phyloP scores from a whole-genome alignment of 2,113 vertebrate species.

The Eira barbara region DNA sequence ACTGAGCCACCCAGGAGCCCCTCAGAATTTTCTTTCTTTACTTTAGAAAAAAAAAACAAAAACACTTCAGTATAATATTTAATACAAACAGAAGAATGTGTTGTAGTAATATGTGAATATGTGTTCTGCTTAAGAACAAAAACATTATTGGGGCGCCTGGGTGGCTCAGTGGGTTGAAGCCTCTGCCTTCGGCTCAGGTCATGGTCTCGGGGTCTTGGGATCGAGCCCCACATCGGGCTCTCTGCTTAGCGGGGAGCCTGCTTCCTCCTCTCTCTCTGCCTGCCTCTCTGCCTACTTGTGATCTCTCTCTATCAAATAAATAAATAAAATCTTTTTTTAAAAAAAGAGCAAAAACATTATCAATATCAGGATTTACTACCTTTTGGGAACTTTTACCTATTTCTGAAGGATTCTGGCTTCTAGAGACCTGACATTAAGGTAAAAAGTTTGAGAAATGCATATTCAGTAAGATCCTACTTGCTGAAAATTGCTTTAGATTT shows the following conservation, averaged over 20 bases:
- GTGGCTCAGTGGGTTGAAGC: too few species aligned
- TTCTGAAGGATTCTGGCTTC: neutral
- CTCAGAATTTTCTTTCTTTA: neutral
- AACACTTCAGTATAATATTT: neutral
- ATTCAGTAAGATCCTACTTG: neutral
- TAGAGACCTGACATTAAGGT: neutral
- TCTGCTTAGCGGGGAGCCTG: too few species aligned
- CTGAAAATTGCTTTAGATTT: neutral
- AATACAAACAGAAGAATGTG: neutral
- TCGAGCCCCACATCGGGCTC: too few species aligned
- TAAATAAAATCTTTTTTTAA: neutral
- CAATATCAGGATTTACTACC: neutral
- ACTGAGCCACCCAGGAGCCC: neutral
- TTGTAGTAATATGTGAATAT: neutral
- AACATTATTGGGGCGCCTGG: neutral
- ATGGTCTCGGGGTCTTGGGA: too few species aligned
- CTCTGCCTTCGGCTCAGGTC: too few species aligned
- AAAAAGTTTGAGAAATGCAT: neutral
- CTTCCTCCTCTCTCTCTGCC: too few species aligned
- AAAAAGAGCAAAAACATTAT: slow-evolving; percentile 12
- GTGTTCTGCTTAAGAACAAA: neutral
- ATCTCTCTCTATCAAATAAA: too few species aligned
- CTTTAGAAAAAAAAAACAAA: neutral
- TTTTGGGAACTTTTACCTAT: neutral
- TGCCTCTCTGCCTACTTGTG: too few species aligned